A percentile compares a stretch with the other conserved stretches of the same genome.
phyloP scores from a whole-genome alignment of 2,113 vertebrate species.

The Rallus limicola region DNA sequence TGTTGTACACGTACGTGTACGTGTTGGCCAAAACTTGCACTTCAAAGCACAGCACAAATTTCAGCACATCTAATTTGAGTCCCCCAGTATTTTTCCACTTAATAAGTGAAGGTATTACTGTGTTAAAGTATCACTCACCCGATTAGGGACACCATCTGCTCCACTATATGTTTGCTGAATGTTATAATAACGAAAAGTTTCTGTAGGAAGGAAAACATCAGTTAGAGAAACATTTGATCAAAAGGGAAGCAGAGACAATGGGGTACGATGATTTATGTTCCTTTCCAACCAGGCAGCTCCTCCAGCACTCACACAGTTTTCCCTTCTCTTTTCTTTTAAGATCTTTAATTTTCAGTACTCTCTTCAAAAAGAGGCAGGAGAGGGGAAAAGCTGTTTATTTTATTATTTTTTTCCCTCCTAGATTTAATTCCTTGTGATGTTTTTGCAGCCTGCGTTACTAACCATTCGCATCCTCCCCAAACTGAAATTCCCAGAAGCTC shows the following conservation, averaged over 20 bases:
- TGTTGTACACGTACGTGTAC: neutral
- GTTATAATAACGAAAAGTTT: constrained; percentile 94
- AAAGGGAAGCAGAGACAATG: constrained; percentile 13
- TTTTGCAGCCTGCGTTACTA: constrained; percentile 13
- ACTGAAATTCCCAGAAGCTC: constrained; percentile 40
- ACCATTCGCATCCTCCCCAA: constrained; percentile 36
- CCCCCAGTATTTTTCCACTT: constrained; percentile 18
- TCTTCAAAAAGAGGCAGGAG: neutral
- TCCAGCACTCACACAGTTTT: neutral
- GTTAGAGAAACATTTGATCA: constrained; percentile 35
- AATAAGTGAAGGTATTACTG: constrained; percentile 11
- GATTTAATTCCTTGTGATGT: neutral
- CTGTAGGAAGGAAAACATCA: constrained; percentile 80
- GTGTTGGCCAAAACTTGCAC: neutral
- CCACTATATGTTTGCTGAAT: constrained; percentile 92
- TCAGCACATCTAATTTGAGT: neutral
- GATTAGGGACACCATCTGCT: constrained; percentile 93
- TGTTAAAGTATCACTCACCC: constrained; percentile 87
- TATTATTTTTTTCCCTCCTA: neutral
- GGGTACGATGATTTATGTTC: neutral
- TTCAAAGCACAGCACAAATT: neutral
- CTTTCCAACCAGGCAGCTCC: neutral
- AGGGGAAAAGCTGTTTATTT: neutral
- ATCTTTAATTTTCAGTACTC: neutral
- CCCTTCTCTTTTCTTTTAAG: neutral